Evolutionary conservation across 2,888 invertebrate genomes (phyloP).

Genomic region (Cyclophora albipunctata): DNA sequence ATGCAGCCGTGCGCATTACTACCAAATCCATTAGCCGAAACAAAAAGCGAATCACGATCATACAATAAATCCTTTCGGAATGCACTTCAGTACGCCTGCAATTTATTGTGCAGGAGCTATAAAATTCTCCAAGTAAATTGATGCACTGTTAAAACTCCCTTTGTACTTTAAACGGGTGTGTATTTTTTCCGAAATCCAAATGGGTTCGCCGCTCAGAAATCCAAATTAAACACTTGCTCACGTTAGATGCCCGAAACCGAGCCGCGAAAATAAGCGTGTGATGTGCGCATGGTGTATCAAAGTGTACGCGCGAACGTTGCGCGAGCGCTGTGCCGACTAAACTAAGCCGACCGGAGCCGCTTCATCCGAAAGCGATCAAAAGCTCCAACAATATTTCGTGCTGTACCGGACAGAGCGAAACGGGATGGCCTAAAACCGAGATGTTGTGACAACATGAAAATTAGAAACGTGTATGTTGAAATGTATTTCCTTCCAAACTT

Average conservation of each 20-base stretch:
- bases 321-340: constrained; percentile 65
- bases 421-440: constrained; percentile 39
- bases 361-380: constrained; percentile 52
- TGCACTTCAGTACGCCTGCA: constrained; percentile 40
- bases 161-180: no score
- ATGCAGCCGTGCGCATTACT: constrained; percentile 25
- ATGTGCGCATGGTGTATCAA: constrained; percentile 32
- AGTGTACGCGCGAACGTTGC: constrained; percentile 49
- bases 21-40: constrained; percentile 43
- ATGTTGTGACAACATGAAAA: constrained; percentile 41
- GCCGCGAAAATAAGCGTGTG: constrained; percentile 13
- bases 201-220: constrained; percentile 17
- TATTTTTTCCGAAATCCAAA: no score
- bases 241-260: constrained; percentile 5
- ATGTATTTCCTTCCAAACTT: constrained; percentile 31
- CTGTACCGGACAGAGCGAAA: constrained; percentile 37
- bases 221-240: constrained; percentile 16
- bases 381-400: constrained; percentile 35
- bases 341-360: constrained; percentile 28
- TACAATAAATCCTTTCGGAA: constrained; percentile 57
- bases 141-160: no score
- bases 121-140: constrained; percentile 2
- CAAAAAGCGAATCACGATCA: constrained; percentile 43
- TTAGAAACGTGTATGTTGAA: constrained; percentile 34
- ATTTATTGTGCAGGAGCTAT: constrained; percentile 28